These are phyloP conservation scores for Microctonus aethiopoides DNA, from an alignment of 2,888 invertebrate genomes.

Conservation along the genomic window DNA sequence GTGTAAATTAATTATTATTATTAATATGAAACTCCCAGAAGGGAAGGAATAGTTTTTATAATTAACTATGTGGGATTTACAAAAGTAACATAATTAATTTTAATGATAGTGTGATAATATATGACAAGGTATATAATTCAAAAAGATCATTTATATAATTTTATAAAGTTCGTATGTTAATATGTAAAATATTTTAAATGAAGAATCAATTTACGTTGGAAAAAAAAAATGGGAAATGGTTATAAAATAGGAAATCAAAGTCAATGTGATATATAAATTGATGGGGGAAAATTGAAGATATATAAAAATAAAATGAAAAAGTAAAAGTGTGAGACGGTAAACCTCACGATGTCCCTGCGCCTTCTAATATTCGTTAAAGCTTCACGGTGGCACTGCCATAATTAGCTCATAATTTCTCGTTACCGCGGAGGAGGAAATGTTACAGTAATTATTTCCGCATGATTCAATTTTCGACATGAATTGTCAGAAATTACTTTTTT, in stretches of 20 bases:
- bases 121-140: no score
- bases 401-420: conserved; percentile 26
- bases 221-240: not conserved
- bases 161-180: not conserved
- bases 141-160: not conserved
- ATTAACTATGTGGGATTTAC: no score
- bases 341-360: not conserved
- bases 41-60: not conserved
- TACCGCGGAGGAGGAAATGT: conserved; percentile 26
- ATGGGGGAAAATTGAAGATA: not conserved
- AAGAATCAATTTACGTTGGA: not conserved
- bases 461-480: not conserved
- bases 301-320: conserved; percentile 2
- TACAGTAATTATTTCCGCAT: conserved; percentile 21
- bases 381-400: not conserved
- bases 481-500: not conserved
- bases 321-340: not conserved
- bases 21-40: no score
- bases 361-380: not conserved
- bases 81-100: no score
- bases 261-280: not conserved
- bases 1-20: no score
- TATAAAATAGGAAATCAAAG: not conserved
- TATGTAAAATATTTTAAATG: not conserved
- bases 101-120: no score